Conservation (phyloP, 2,888 invertebrate species). For the Drosophila niveifrons region DNA sequence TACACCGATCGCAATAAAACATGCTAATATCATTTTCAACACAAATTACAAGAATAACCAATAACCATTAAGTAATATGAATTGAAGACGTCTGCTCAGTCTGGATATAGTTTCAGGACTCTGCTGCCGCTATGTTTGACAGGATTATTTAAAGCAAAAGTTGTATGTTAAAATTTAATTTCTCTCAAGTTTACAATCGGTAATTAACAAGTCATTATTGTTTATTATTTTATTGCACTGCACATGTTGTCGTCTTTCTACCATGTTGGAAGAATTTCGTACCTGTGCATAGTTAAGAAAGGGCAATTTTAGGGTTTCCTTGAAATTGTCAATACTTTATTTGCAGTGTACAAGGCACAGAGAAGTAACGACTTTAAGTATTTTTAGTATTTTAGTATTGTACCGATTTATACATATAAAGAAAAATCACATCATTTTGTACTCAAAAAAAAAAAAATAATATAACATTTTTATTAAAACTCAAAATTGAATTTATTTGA, state of each 20-base stretch:
- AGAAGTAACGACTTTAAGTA: background rate
- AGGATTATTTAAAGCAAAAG: background rate
- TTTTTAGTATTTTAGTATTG: background rate
- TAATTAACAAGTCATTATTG: background rate
- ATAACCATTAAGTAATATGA: background rate
- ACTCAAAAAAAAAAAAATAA: too few species aligned
- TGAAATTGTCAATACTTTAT: background rate
- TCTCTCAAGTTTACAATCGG: background rate
- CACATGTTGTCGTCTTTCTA: too few species aligned
- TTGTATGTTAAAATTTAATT: too few species aligned
- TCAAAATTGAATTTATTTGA: too few species aligned
- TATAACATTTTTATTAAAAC: too few species aligned
- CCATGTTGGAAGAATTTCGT: background rate
- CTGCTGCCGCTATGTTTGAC: background rate
- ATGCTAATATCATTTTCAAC: background rate
- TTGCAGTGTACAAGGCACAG: background rate
- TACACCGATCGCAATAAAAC: constrained; percentile 5
- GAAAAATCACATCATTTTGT: too few species aligned
- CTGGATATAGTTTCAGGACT: background rate
- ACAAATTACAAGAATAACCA: background rate
- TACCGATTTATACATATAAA: too few species aligned
- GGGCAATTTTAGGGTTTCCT: background rate
- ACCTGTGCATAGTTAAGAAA: background rate
- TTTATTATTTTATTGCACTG: background rate
- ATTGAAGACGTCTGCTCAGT: background rate